Evolutionary conservation across 2,888 invertebrate genomes (phyloP).

Genomic region (Limnephilus lunatus): DNA sequence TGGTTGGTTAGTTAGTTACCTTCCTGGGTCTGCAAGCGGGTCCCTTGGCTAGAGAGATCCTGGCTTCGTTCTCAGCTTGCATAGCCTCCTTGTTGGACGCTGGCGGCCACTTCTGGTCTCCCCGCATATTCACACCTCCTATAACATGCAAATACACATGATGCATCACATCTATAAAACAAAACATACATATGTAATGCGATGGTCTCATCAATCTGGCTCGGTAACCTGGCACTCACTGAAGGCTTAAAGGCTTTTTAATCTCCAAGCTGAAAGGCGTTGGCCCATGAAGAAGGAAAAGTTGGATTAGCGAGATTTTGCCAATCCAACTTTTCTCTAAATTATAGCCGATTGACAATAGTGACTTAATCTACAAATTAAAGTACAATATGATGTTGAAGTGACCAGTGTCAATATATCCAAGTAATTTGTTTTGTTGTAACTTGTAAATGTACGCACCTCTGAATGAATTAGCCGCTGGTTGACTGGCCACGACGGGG

Average conservation of each 20-base stretch:
- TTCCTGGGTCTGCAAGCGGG: conserved; percentile 86
- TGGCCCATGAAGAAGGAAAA: not conserved
- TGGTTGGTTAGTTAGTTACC: conserved; percentile 70
- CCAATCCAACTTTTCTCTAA: no score
- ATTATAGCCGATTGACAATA: not conserved
- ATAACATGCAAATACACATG: conserved; percentile 45
- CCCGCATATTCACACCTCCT: conserved; percentile 90
- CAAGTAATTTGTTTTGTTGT: no score
- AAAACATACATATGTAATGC: not conserved
- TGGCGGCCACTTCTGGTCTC: conserved; percentile 93
- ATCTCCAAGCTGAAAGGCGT: not conserved
- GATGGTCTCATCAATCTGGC: not conserved
- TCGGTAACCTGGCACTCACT: not conserved
- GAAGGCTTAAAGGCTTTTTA: not conserved
- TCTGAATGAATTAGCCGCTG: conserved; percentile 85
- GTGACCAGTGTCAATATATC: not conserved
- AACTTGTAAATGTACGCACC: conserved; percentile 71
- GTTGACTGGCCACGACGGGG: conserved; percentile 87
- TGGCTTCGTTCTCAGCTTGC: conserved; percentile 85
- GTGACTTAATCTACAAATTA: not conserved
- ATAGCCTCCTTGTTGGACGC: conserved; percentile 85
- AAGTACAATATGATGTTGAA: not conserved
- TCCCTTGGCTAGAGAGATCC: conserved; percentile 84
- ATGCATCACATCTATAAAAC: not conserved
- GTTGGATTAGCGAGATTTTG: not conserved